Percentiles rank a stretch among this genome's conserved stretches.
phyloP scores from a whole-genome alignment of 2,113 vertebrate species.

The Centrocercus urophasianus region DNA sequence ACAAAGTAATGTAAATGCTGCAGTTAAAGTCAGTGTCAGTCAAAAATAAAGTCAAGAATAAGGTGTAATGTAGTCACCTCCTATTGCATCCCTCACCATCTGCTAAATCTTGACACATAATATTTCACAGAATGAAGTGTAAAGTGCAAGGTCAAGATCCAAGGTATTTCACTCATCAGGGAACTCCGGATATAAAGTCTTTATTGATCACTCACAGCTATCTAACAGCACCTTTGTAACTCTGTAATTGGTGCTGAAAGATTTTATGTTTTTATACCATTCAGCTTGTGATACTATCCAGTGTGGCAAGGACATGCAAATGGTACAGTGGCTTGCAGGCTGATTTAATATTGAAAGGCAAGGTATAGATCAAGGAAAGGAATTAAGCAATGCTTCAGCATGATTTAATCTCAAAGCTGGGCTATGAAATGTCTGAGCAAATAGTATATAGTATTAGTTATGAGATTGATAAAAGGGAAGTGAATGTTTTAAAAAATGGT shows the following conservation, averaged over 20 bases:
- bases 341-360: not conserved
- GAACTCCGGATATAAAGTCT: slow-evolving; percentile 6
- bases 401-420: not conserved
- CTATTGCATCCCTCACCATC: slow-evolving; percentile 10
- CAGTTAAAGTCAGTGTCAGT: slow-evolving; percentile 8
- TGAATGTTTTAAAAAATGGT: slow-evolving; percentile 15
- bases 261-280: slow-evolving; percentile 1
- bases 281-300: not conserved
- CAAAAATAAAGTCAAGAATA: not conserved
- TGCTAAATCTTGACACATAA: slow-evolving; percentile 5
- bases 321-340: not conserved
- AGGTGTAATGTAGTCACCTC: not conserved
- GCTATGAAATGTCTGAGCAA: not conserved
- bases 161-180: not conserved
- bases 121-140: slow-evolving; percentile 21
- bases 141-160: slow-evolving; percentile 35
- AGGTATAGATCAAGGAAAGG: not conserved
- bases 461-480: not conserved
- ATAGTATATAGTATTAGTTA: not conserved
- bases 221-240: not conserved
- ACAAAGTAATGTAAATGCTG: not conserved
- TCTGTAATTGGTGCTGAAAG: not conserved
- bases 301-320: not conserved
- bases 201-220: slow-evolving; percentile 30
- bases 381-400: not conserved